Evolutionary conservation across 2,797 vertebrate genomes (phyloP).

Genomic region (Crocidura indochinensis): DNA sequence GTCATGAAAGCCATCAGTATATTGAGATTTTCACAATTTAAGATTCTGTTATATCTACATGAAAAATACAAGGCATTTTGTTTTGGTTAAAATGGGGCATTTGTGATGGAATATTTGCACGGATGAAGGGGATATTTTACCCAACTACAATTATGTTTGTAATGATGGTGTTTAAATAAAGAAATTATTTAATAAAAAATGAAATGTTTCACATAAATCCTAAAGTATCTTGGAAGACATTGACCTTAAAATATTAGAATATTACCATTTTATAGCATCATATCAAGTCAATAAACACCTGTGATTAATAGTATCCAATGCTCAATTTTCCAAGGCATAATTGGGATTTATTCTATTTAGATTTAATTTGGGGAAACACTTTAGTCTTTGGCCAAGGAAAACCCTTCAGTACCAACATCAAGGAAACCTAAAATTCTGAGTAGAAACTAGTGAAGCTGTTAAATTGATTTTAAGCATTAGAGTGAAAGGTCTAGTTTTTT

Average conservation of each 20-base stretch:
- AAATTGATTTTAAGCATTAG: not conserved
- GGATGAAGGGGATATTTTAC: no score
- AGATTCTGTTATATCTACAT: not conserved
- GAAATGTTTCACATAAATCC: not conserved
- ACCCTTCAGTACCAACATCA: not conserved
- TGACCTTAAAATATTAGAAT: slow-evolving; percentile 7
- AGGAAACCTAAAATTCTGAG: not conserved
- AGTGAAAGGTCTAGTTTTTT: no score
- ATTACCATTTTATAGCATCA: slow-evolving; percentile 11
- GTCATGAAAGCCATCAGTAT: slow-evolving; percentile 43
- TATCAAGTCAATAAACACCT: not conserved
- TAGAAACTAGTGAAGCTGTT: not conserved
- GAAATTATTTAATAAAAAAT: no score
- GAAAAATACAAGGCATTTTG: not conserved
- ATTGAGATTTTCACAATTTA: slow-evolving; percentile 29
- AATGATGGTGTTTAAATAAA: no score
- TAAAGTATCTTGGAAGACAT: not conserved
- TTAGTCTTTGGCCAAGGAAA: slow-evolving; percentile 4
- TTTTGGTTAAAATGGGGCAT: not conserved
- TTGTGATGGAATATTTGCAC: no score
- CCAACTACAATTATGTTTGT: no score
- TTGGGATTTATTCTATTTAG: not conserved
- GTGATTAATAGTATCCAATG: slow-evolving; percentile 1
- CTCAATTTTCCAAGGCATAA: not conserved
- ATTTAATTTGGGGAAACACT: not conserved